Conservation (phyloP, 2,797 vertebrate species). For the Coregonus suidteri region DNA sequence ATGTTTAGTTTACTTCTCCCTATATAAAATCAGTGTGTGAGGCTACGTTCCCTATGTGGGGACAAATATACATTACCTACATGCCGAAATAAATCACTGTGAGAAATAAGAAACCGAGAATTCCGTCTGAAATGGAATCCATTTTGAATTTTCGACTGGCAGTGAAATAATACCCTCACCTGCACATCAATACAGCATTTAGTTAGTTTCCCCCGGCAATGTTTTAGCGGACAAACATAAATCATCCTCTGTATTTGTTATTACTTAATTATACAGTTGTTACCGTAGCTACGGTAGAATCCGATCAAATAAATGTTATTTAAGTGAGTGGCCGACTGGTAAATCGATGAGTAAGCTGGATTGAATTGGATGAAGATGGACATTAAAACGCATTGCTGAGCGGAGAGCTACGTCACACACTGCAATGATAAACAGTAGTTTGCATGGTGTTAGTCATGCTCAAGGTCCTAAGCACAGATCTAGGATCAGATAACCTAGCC, state of each 20-base stretch:
- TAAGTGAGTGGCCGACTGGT: neutral
- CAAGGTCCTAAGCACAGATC: neutral
- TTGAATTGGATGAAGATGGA: neutral
- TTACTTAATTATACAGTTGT: constrained; percentile 35
- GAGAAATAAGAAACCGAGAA: constrained; percentile 2
- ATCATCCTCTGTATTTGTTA: constrained; percentile 41
- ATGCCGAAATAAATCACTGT: constrained; percentile 32
- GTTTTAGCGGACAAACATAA: constrained; percentile 33
- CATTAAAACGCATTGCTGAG: neutral
- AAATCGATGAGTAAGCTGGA: no score
- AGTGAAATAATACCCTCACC: constrained; percentile 28
- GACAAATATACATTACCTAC: constrained; percentile 19
- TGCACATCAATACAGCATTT: constrained; percentile 38
- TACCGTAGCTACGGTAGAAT: constrained; percentile 16
- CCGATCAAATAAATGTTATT: constrained; percentile 25
- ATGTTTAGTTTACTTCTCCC: constrained; percentile 11
- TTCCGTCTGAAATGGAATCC: constrained; percentile 19
- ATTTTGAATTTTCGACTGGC: constrained; percentile 22
- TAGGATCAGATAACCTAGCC: neutral
- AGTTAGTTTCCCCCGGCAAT: constrained; percentile 33
- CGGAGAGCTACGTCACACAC: neutral
- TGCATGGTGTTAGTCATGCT: neutral
- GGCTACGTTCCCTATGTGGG: neutral
- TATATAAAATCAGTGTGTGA: constrained; percentile 11
- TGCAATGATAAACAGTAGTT: neutral